Evolutionary conservation across 2,113 vertebrate genomes (phyloP).

Genomic region (Strigops habroptila): DNA sequence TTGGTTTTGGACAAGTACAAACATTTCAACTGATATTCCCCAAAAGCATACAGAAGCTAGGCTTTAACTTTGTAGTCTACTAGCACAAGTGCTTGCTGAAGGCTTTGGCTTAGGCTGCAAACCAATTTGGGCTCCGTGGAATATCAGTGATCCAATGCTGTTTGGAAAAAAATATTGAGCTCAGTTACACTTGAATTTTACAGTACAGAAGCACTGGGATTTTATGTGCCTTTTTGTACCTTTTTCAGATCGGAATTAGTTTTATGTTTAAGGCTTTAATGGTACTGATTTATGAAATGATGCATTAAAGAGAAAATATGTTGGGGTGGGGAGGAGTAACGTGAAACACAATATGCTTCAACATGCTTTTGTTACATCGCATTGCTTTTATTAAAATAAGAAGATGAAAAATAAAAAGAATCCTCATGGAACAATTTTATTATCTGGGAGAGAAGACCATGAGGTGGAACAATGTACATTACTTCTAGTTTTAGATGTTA

Average conservation of each 20-base stretch:
- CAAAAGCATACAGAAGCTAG: conserved; percentile 89
- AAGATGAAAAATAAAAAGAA: conserved; percentile 72
- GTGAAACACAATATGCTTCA: conserved; percentile 90
- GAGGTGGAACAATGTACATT: conserved; percentile 88
- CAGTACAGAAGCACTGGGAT: conserved; percentile 99
- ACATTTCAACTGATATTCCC: conserved; percentile 88
- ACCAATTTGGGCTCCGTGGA: conserved; percentile 83
- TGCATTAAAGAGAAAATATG: conserved; percentile 84
- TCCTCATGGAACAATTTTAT: conserved; percentile 82
- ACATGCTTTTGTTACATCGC: conserved; percentile 88
- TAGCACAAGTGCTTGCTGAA: conserved; percentile 95
- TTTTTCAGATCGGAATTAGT: conserved; percentile 99
- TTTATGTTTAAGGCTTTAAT: conserved; percentile 99
- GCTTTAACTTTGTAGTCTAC: conserved; percentile 98
- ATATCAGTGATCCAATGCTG: conserved; percentile 89
- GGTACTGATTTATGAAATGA: conserved; percentile 97
- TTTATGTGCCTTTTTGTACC: conserved; percentile 99
- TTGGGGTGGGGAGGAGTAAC: conserved; percentile 83
- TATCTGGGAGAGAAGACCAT: conserved; percentile 78
- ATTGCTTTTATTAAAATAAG: conserved; percentile 88
- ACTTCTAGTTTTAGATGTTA: conserved; percentile 88
- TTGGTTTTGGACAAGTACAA: conserved; percentile 85
- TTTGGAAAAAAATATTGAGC: conserved; percentile 90
- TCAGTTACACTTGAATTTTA: conserved; percentile 99
- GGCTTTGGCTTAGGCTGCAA: conserved; percentile 89